Percentiles rank a stretch among this genome's conserved stretches.
Conservation (phyloP, 2,113 vertebrate genomes). For the Cryptotis parvus region DNA sequence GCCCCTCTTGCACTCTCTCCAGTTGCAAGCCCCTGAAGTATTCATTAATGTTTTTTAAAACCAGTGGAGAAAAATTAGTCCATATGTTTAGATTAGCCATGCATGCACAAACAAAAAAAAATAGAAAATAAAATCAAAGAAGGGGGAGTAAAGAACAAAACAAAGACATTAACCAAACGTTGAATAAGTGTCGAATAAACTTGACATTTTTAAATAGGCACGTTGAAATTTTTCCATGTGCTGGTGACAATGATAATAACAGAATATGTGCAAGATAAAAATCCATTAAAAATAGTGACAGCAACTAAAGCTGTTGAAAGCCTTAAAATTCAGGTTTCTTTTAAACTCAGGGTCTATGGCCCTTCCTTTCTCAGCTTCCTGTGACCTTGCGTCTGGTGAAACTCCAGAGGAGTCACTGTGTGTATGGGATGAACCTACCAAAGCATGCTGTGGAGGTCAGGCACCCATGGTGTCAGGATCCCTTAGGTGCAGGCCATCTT, state of each 20-base stretch:
- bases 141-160: slow-evolving; percentile 54
- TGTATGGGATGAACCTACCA: not conserved
- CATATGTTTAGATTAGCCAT: slow-evolving; percentile 63
- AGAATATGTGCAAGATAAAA: slow-evolving; percentile 69
- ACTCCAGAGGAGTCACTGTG: not conserved
- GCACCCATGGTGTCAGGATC: not conserved
- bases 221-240: slow-evolving; percentile 58
- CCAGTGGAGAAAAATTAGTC: slow-evolving; percentile 45
- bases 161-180: slow-evolving; percentile 74
- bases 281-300: slow-evolving; percentile 73
- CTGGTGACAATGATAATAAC: slow-evolving; percentile 75
- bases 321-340: slow-evolving; percentile 60
- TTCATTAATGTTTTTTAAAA: slow-evolving; percentile 68
- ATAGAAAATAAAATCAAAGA: slow-evolving; percentile 50
- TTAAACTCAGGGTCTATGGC: slow-evolving; percentile 28
- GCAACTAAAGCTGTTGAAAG: slow-evolving; percentile 58
- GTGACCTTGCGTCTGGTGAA: not conserved
- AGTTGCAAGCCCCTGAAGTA: slow-evolving; percentile 41
- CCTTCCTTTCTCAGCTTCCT: not conserved
- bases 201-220: slow-evolving; percentile 80
- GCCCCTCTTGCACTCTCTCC: not conserved
- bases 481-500: not conserved
- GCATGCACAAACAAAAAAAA: not conserved
- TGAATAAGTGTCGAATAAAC: slow-evolving; percentile 72
- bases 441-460: not conserved